Base-by-base conservation (phyloP, 2,888 invertebrate genomes). In the Melanotus villosus region DNA sequence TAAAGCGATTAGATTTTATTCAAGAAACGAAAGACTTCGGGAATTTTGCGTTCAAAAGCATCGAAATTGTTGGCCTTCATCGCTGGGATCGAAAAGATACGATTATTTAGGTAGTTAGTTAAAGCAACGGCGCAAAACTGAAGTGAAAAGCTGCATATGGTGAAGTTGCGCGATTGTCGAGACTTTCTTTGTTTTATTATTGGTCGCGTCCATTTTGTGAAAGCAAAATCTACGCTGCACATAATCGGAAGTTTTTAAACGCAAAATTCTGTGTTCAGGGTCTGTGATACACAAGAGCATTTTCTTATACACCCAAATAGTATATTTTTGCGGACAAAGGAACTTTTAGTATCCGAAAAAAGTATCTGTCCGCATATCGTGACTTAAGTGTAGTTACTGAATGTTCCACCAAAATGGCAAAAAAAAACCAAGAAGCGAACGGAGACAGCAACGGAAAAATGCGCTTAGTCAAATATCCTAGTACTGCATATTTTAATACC, bases 131-230 rank as follows among this genome's bases (percentile, higher is more conserved):
- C 18, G 68, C 38, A 58, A 64, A 41, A 50, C 57, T 23, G 47
- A 56, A 54, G 26, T 23, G 71, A 68, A 73, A 47, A 60, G 70
- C 60, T 34, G 69, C 78, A 77, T 78, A 78, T 78, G 76, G 78
- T 78, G 77, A 75, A 77, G 76, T 76, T 72, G 75, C 73, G 56
- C 59, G 58, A 54, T 60, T 45, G 34, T 63, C 18, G 54, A 54
- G 74, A 71, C 72, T n/a, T 76, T 77, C 82, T 83, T 83, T 83
- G 83, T 84, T 82, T 79, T 80, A 76, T 73, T 73, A 73, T 64
- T 73, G 72, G 80, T 79, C 77, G 81, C 83, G 82, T 83, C 84
- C 84, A 84, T 84, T 82, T 84, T 84, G 84, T 82, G 81, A 80
- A 80, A 80, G 78, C 78, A 77, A 80, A 80, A 77, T 78, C 70